These are phyloP conservation scores for Desmodus rotundus DNA, from an alignment of 2,113 vertebrate genomes.

Conservation along the genomic window DNA sequence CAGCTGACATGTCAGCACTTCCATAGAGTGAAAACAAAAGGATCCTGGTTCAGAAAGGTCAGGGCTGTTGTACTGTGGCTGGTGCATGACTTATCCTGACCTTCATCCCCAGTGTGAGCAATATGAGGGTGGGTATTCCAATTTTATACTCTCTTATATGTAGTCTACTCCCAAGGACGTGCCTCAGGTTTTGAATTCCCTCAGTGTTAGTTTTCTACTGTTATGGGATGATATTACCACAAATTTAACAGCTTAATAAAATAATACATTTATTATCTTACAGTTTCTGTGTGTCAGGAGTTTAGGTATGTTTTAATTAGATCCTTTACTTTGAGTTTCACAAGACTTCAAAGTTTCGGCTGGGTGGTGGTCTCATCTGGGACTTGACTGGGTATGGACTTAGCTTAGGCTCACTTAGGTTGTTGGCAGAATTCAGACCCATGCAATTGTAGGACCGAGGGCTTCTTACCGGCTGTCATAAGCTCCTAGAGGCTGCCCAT, in stretches of 20 bases:
- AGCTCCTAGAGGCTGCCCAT: not conserved
- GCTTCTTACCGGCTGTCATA: not conserved
- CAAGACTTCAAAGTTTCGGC: not conserved
- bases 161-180: not conserved
- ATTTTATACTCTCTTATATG: not conserved
- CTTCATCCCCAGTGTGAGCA: not conserved
- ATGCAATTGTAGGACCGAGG: not conserved
- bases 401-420: not conserved
- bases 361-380: constrained; percentile 7
- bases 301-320: not conserved
- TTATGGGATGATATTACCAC: not conserved
- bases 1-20: constrained; percentile 75
- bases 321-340: not conserved
- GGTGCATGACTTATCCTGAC: not conserved
- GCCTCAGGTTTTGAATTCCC: not conserved
- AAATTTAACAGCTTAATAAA: not conserved
- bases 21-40: constrained; percentile 57
- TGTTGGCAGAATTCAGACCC: not conserved
- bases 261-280: not conserved
- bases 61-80: not conserved
- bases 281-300: not conserved
- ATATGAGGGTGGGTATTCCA: not conserved
- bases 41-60: constrained; percentile 59
- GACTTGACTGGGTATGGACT: not conserved
- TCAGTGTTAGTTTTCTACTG: not conserved